A percentile compares a stretch with the other conserved stretches of the same genome.
phyloP scores from a whole-genome alignment of 1,140 invertebrate species.

The Drosophila grimshawi region DNA sequence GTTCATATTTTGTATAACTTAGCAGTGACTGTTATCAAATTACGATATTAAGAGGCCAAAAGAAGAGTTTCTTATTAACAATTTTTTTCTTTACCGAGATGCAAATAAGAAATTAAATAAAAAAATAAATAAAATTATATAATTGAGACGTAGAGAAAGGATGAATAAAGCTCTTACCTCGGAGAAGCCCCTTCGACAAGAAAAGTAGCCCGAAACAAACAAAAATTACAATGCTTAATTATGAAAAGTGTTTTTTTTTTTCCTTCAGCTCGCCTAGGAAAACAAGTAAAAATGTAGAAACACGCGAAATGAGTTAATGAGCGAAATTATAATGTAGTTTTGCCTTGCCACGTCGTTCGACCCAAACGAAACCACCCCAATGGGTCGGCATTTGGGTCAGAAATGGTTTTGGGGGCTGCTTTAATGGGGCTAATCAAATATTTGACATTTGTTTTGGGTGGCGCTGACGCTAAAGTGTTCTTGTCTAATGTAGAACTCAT shows the following conservation, averaged over 20 bases:
- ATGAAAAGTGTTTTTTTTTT: slow-evolving; percentile 76
- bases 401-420: slow-evolving; percentile 29
- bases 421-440: slow-evolving; percentile 80
- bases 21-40: too few relatives aligned
- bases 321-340: slow-evolving; percentile 79
- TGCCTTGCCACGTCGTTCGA: slow-evolving; percentile 16
- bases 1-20: too few relatives aligned
- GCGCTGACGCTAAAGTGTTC: slow-evolving; percentile 47
- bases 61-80: too few relatives aligned
- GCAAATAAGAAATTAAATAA: neutral
- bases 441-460: slow-evolving; percentile 72
- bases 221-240: slow-evolving; percentile 79
- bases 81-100: too few relatives aligned
- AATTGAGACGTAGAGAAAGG: slow-evolving; percentile 36
- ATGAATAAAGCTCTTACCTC: slow-evolving; percentile 42
- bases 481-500: slow-evolving; percentile 51
- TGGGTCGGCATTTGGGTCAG: slow-evolving; percentile 63
- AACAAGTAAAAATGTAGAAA: slow-evolving; percentile 51
- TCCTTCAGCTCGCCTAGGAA: slow-evolving; percentile 15
- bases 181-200: slow-evolving; percentile 1
- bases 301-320: slow-evolving; percentile 71
- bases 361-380: slow-evolving; percentile 48
- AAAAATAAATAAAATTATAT: slow-evolving; percentile 10
- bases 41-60: too few relatives aligned
- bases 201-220: slow-evolving; percentile 57